Base-by-base conservation (phyloP, 2,113 vertebrate species). In the Muntiacus muntjak region DNA sequence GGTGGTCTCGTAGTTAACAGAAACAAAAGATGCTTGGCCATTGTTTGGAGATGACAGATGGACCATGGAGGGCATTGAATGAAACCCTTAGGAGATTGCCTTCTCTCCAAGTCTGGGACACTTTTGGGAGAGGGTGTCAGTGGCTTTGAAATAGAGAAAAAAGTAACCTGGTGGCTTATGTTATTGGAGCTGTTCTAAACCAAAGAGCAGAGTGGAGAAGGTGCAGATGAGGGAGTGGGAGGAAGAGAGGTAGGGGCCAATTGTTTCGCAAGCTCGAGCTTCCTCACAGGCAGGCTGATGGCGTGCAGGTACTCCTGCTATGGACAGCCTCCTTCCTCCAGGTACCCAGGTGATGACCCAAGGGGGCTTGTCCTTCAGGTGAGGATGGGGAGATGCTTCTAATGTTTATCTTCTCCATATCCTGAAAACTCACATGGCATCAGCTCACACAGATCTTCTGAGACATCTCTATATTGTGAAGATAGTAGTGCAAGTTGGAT, bases 401-500 rank as follows among this genome's bases (percentile, higher is more conserved):
- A 79, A 23, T 33, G 25, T 87, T 84, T 94, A 25, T 76, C 28
- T 95, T 92, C 45, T 26, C 54, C 23, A 14, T 40, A 60, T 36
- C 82, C 79, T 84, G 57, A 67, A 86, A 87, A 30, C 36, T 92
- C 76, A 67, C 1, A 15, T 90, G 52, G 84, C 64, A 74, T 81
- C 64, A 93, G 33, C 43, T 91, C 52, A 90, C 79, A 81, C 3
- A 95, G 57, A 89, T 82, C 87, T 97, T 83, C 92, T 82, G 91
- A 91, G 91, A 81, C 8, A 55, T 78, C 43, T 86, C 5, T 93
- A 47, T 55, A 43, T 96, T 91, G 58, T 71, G 52, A 23, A 50
- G 26, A 33, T 82, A 85, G 58, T 47, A 94, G 58, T 36, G 58
- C 36, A 97, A 94, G n/a, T 71, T 94, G 83, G 17, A 40, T 57